Evolutionary conservation across 2,113 vertebrate genomes (phyloP).

Genomic region (Misgurnus anguillicaudatus): DNA sequence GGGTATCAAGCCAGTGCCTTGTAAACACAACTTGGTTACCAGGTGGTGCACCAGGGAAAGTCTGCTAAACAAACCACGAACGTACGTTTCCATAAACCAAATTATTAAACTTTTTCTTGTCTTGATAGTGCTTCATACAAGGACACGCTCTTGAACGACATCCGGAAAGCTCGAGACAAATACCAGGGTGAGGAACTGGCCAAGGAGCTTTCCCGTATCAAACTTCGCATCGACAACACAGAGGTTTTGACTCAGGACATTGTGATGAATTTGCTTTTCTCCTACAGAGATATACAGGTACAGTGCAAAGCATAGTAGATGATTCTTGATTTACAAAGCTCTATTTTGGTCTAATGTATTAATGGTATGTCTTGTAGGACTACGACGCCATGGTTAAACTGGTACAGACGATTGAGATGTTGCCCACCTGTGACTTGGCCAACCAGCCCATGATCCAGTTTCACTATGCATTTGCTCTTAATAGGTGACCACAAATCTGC

Average conservation of each 20-base stretch:
- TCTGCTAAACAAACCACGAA: no score
- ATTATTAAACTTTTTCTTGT: background rate
- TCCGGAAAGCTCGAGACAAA: constrained; percentile 89
- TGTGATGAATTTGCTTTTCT: constrained; percentile 92
- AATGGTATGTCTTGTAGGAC: constrained; percentile 75
- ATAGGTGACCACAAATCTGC: constrained; percentile 76
- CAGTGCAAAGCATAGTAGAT: background rate
- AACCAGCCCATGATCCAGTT: constrained; percentile 95
- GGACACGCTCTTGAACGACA: constrained; percentile 90
- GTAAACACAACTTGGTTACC: no score
- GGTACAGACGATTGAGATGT: constrained; percentile 89
- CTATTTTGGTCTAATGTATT: background rate
- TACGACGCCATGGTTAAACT: constrained; percentile 96
- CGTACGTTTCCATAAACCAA: no score
- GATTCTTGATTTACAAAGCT: background rate
- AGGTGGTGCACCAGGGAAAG: no score
- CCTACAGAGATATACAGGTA: constrained; percentile 97
- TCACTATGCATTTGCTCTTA: constrained; percentile 94
- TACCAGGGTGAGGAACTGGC: constrained; percentile 92
- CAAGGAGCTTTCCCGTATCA: constrained; percentile 89
- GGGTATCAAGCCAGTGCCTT: no score
- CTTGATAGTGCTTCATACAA: constrained; percentile 83
- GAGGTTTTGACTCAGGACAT: constrained; percentile 93
- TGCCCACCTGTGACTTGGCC: constrained; percentile 90
- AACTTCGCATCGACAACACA: constrained; percentile 89